Evolutionary conservation across 2,888 invertebrate species (phyloP).

Genomic region (Ectemnius continuus): DNA sequence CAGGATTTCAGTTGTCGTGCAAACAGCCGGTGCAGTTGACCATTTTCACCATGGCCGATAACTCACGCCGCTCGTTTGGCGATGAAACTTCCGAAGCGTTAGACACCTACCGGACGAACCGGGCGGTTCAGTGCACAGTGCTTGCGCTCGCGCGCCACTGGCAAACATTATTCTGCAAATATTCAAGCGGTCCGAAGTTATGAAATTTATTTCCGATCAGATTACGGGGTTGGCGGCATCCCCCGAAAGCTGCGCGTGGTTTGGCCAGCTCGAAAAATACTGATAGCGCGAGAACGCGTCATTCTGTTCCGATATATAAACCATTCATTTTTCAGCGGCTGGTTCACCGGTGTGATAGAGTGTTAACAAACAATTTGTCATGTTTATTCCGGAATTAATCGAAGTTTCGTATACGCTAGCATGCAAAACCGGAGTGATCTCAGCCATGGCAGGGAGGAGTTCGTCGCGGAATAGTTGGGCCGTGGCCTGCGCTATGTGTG

Average conservation of each 20-base stretch:
- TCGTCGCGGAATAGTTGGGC: too few relatives aligned
- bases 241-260: not conserved
- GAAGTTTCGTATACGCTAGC: not conserved
- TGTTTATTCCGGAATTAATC: constrained; percentile 7
- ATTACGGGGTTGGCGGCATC: not conserved
- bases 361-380: constrained; percentile 10
- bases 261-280: not conserved
- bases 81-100: too few relatives aligned
- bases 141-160: not conserved
- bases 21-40: too few relatives aligned
- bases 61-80: too few relatives aligned
- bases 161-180: constrained; percentile 4
- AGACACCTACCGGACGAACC: too few relatives aligned
- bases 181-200: not conserved
- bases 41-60: too few relatives aligned
- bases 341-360: not conserved
- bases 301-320: not conserved
- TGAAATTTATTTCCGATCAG: constrained; percentile 7
- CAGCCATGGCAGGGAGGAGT: not conserved
- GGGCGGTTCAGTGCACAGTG: too few relatives aligned
- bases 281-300: not conserved
- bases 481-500: not conserved
- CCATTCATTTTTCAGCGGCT: not conserved
- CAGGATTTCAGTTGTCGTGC: too few relatives aligned
- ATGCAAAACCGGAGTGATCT: not conserved